Percentiles rank a stretch among this genome's conserved stretches.
Evolutionary conservation across 2,797 vertebrate genomes (phyloP).

Genomic region (Pagetopsis macropterus): DNA sequence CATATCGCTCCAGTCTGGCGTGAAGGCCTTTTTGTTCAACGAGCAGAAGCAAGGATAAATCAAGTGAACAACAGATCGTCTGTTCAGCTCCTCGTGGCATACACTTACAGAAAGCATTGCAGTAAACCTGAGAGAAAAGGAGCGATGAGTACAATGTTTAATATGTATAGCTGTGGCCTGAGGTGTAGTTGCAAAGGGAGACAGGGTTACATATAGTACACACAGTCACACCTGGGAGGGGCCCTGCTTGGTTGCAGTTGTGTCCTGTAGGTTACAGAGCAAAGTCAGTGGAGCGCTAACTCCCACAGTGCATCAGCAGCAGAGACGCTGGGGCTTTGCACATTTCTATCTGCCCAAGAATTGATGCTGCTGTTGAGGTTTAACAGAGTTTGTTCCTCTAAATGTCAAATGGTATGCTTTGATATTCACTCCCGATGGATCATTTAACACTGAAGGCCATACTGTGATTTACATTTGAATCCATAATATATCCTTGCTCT

Average conservation of each 20-base stretch:
- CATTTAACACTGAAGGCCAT: constrained; percentile 8
- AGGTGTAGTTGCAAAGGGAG: constrained; percentile 24
- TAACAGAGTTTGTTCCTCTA: background rate
- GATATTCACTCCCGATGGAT: background rate
- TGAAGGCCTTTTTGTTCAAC: constrained; percentile 20
- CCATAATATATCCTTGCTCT: constrained; percentile 2
- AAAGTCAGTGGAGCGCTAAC: background rate
- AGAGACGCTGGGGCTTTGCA: background rate
- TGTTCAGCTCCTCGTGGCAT: background rate
- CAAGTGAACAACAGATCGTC: constrained; percentile 10
- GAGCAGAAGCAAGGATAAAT: constrained; percentile 17
- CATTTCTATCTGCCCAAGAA: background rate
- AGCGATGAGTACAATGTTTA: constrained; percentile 29
- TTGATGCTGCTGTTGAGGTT: background rate
- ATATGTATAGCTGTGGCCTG: constrained; percentile 44
- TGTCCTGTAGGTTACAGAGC: constrained; percentile 29
- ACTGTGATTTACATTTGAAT: constrained; percentile 16
- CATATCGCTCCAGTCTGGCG: constrained; percentile 26
- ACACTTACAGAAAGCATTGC: constrained; percentile 6
- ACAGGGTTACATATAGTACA: constrained; percentile 25
- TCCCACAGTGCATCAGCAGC: background rate
- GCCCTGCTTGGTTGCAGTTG: constrained; percentile 14
- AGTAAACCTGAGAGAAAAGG: background rate
- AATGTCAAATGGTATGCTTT: background rate
- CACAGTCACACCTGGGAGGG: constrained; percentile 41